A percentile compares a stretch with the other conserved stretches of the same genome.
phyloP scores from a whole-genome alignment of 2,113 vertebrate genomes.

The Bucco capensis region DNA sequence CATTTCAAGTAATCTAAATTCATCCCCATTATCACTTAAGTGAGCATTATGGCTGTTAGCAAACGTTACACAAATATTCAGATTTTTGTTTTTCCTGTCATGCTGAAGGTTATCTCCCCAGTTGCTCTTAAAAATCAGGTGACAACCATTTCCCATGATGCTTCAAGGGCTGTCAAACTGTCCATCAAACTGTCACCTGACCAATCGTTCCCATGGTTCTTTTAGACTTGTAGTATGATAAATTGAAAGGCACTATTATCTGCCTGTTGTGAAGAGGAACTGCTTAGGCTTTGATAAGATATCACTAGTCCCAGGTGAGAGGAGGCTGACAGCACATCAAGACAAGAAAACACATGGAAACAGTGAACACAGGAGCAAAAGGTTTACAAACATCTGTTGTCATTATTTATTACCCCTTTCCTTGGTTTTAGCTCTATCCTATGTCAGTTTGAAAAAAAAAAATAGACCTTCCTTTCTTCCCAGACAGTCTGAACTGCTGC shows the following conservation, averaged over 20 bases:
- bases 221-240: conserved; percentile 80
- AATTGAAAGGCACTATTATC: conserved; percentile 91
- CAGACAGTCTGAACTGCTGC: conserved; percentile 23
- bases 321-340: conserved; percentile 87
- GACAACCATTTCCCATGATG: conserved; percentile 98
- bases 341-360: conserved; percentile 86
- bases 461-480: conserved; percentile 52
- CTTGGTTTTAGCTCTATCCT: conserved; percentile 66
- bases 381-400: conserved; percentile 85
- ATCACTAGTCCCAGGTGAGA: conserved; percentile 99
- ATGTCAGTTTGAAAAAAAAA: conserved; percentile 60
- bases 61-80: conserved; percentile 76
- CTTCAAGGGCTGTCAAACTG: conserved; percentile 93
- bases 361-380: conserved; percentile 73
- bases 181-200: conserved; percentile 95
- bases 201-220: conserved; percentile 90
- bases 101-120: conserved; percentile 96
- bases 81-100: conserved; percentile 90
- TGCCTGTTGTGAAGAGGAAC: conserved; percentile 83
- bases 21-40: conserved; percentile 65
- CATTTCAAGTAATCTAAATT: conserved; percentile 66
- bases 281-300: conserved; percentile 99
- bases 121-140: conserved; percentile 89
- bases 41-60: conserved; percentile 59
- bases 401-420: conserved; percentile 75